A percentile compares a stretch with the other conserved stretches of the same genome.
phyloP scores from a whole-genome alignment of 2,888 invertebrate genomes.

The Coleophora flavipennella region DNA sequence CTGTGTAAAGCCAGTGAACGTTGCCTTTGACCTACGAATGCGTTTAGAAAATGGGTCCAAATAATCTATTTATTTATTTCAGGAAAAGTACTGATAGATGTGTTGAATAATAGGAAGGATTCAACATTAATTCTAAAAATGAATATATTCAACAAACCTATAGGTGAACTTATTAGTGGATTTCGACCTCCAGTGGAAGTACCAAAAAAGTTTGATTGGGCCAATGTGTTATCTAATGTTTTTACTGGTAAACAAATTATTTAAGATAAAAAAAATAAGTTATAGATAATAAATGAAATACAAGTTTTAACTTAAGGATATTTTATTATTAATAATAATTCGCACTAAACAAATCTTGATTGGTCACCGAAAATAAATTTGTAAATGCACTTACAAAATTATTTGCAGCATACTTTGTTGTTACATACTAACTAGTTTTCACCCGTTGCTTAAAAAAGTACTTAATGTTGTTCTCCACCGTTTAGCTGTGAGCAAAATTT shows the following conservation, averaged over 20 bases:
- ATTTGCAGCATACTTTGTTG: constrained; percentile 39
- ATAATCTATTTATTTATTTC: constrained; percentile 18
- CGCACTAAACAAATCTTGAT: constrained; percentile 53
- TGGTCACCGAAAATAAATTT: constrained; percentile 55
- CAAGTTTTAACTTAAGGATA: constrained; percentile 30
- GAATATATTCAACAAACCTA: constrained; percentile 43
- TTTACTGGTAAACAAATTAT: constrained; percentile 56
- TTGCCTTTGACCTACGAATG: no score
- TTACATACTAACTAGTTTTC: neutral
- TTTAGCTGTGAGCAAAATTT: no score
- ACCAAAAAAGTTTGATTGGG: constrained; percentile 49
- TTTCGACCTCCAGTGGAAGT: constrained; percentile 51
- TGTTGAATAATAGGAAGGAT: constrained; percentile 27
- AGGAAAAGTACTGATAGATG: constrained; percentile 54
- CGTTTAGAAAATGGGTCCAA: neutral
- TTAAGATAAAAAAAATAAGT: constrained; percentile 14
- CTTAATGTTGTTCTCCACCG: no score
- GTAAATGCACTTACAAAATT: constrained; percentile 38
- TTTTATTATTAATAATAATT: constrained; percentile 48
- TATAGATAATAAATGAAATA: constrained; percentile 23
- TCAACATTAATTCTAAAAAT: constrained; percentile 40
- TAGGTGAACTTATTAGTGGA: constrained; percentile 40
- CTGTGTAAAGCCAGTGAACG: no score
- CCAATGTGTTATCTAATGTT: constrained; percentile 51
- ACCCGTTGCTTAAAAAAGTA: no score